These are phyloP conservation scores for Eurystomus glaucurus DNA, from an alignment of 2,797 vertebrate species.

Conservation along the genomic window DNA sequence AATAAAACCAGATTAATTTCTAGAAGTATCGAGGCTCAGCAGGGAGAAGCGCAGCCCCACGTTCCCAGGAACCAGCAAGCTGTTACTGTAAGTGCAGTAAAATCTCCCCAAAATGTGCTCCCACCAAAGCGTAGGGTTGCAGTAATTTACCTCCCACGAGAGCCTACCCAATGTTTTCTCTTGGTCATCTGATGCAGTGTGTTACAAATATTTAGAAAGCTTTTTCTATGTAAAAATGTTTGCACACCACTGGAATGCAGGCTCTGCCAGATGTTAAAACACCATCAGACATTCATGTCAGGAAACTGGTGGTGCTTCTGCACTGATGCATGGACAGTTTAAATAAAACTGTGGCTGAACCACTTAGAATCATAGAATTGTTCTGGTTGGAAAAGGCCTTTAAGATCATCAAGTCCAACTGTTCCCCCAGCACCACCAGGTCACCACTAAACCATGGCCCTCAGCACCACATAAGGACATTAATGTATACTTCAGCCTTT, in stretches of 20 bases:
- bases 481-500: not conserved
- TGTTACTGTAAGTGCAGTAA: no score
- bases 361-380: no score
- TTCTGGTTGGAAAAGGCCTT: no score
- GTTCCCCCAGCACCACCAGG: no score
- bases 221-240: not conserved
- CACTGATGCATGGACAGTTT: not conserved
- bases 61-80: no score
- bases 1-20: no score
- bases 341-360: not conserved
- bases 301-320: rapidly evolving
- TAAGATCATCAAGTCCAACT: no score
- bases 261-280: not conserved
- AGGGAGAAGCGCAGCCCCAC: no score
- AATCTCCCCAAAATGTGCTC: no score
- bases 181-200: not conserved
- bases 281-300: not conserved
- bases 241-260: rapidly evolving
- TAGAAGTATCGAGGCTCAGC: no score
- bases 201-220: not conserved
- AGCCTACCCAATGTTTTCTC: not conserved
- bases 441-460: no score
- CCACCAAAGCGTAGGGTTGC: no score
- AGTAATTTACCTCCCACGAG: not conserved
- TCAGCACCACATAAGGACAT: not conserved